phyloP scores from a whole-genome alignment of 2,113 vertebrate genomes.

The Paradoxurus hermaphroditus region DNA sequence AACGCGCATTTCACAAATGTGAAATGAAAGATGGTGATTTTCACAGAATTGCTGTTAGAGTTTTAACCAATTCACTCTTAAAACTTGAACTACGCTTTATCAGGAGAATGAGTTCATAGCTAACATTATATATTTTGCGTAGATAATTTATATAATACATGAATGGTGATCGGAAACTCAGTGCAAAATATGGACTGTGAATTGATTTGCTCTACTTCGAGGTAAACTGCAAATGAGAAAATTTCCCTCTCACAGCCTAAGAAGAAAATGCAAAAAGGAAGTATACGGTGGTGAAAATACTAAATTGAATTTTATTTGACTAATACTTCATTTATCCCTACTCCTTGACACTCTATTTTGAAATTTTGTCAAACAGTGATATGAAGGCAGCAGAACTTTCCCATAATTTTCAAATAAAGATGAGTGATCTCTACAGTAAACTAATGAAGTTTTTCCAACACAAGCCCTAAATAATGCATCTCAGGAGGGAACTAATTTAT shows the following conservation, averaged over 20 bases:
- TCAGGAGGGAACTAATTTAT: background rate
- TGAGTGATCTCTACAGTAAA: background rate
- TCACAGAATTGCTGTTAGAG: background rate
- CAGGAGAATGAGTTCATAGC: background rate
- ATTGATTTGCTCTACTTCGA: background rate
- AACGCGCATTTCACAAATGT: background rate
- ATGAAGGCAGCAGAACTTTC: background rate
- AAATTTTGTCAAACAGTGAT: background rate
- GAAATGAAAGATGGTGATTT: background rate
- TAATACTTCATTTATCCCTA: background rate
- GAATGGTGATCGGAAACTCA: background rate
- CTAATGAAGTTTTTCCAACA: background rate
- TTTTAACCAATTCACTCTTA: background rate
- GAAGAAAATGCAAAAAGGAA: constrained; percentile 26
- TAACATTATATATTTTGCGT: background rate
- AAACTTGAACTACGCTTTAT: background rate
- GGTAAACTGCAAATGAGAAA: background rate
- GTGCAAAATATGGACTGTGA: background rate
- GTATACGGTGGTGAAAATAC: background rate
- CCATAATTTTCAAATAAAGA: constrained; percentile 6
- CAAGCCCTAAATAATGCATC: background rate
- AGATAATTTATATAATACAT: background rate
- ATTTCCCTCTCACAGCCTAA: background rate
- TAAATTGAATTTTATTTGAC: background rate
- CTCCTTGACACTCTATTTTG: background rate